Conservation (phyloP, 1,140 invertebrate species). For the Drosophila sechellia region DNA sequence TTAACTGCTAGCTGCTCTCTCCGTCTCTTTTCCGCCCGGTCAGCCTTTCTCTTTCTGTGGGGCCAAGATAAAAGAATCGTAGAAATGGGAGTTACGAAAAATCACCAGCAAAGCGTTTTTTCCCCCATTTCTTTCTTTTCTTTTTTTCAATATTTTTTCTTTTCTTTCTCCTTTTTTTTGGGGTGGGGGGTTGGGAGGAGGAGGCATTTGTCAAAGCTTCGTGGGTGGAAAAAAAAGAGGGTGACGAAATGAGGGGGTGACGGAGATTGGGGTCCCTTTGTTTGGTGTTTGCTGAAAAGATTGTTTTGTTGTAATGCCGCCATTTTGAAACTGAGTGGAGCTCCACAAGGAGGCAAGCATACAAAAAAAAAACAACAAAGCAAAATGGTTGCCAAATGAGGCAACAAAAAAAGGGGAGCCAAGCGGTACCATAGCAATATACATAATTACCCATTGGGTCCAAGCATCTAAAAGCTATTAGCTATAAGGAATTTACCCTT, state of each 20-base stretch:
- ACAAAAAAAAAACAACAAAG: constrained; percentile 5
- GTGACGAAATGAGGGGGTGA: constrained; percentile 24
- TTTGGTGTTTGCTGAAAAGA: constrained; percentile 74
- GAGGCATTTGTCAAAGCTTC: constrained; percentile 55
- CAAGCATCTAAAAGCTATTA: neutral
- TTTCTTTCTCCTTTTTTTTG: constrained; percentile 14
- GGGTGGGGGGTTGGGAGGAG: neutral
- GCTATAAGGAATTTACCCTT: neutral
- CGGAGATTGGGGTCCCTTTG: constrained; percentile 52
- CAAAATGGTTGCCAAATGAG: constrained; percentile 31
- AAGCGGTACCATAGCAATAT: neutral
- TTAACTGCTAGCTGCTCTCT: constrained; percentile 68
- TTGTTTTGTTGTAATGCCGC: constrained; percentile 72
- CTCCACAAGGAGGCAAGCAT: constrained; percentile 3
- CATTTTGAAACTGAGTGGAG: constrained; percentile 64
- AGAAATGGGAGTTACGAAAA: constrained; percentile 15
- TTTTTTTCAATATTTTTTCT: constrained; percentile 8
- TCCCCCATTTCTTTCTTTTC: neutral
- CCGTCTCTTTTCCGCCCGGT: neutral
- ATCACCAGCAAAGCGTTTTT: constrained; percentile 39
- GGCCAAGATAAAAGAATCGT: constrained; percentile 28
- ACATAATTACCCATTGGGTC: neutral
- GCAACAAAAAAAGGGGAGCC: neutral
- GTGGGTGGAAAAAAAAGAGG: constrained; percentile 13
- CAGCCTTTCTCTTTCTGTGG: neutral